phyloP scores from a whole-genome alignment of 2,888 invertebrate genomes.

The Philopedon plagiatum region DNA sequence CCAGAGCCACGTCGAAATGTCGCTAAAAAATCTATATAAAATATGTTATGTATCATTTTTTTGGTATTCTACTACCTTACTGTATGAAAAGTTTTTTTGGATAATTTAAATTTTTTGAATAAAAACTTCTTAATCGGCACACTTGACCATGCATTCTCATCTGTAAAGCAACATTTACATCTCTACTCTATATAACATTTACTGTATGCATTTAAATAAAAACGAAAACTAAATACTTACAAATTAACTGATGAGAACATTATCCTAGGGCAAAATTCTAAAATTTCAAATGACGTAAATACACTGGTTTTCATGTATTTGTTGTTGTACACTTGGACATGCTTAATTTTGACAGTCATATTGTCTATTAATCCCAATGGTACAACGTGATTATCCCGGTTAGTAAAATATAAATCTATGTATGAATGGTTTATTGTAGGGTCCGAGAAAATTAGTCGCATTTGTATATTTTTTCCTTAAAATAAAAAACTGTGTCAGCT shows the following conservation, averaged over 20 bases:
- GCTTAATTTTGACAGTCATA: slow-evolving; percentile 26
- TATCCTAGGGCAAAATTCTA: slow-evolving; percentile 17
- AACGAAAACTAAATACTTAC: slow-evolving; percentile 28
- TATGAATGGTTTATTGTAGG: neutral
- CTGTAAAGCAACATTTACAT: too few species aligned
- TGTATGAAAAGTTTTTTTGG: too few species aligned
- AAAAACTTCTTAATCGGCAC: too few species aligned
- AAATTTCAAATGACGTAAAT: slow-evolving; percentile 34
- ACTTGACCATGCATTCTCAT: too few species aligned
- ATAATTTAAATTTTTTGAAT: too few species aligned
- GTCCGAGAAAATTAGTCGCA: neutral
- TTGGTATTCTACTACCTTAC: too few species aligned
- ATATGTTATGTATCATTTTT: neutral
- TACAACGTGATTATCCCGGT: slow-evolving; percentile 30
- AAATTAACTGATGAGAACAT: slow-evolving; percentile 28
- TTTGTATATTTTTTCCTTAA: slow-evolving; percentile 13
- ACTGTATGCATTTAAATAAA: too few species aligned
- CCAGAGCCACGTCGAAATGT: slow-evolving; percentile 6
- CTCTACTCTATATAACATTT: too few species aligned
- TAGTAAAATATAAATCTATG: slow-evolving; percentile 26
- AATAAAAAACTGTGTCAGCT: too few species aligned
- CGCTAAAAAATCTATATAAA: slow-evolving; percentile 10
- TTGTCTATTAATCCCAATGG: slow-evolving; percentile 26
- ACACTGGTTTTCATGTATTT: slow-evolving; percentile 29
- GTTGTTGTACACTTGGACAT: slow-evolving; percentile 28